Evolutionary conservation across 2,888 invertebrate genomes (phyloP).

Genomic region (Monochamus alternatus): DNA sequence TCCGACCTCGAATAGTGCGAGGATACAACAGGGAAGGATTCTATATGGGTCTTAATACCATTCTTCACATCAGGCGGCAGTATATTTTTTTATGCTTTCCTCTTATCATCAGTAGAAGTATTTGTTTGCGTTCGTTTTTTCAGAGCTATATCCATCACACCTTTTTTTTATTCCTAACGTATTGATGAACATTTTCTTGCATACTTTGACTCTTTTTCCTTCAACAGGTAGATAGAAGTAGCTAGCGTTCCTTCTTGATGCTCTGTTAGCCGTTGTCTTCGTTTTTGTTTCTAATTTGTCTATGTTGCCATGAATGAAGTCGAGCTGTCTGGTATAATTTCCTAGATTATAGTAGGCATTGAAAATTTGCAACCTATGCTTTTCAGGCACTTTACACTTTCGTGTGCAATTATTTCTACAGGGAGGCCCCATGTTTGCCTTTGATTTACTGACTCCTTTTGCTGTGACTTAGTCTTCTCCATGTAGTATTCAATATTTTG

Average conservation of each 20-base stretch:
- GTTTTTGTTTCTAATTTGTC: conserved; percentile 12
- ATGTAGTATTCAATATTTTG: not conserved
- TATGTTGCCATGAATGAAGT: conserved; percentile 25
- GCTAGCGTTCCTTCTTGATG: not conserved
- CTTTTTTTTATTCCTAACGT: conserved; percentile 42
- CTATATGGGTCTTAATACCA: conserved; percentile 37
- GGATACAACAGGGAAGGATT: conserved; percentile 38
- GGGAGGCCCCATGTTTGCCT: not conserved
- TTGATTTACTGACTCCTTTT: not conserved
- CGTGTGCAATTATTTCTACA: not conserved
- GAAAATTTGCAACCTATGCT: not conserved
- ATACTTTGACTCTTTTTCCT: conserved; percentile 36
- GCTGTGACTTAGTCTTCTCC: conserved; percentile 24
- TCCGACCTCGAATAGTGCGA: conserved; percentile 38
- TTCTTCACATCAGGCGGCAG: not conserved
- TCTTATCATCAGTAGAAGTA: conserved; percentile 27
- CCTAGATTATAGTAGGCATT: not conserved
- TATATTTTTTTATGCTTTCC: conserved; percentile 35
- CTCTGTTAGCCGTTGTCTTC: conserved; percentile 10
- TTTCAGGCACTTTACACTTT: not conserved
- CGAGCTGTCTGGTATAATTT: conserved; percentile 6
- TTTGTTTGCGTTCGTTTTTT: conserved; percentile 41
- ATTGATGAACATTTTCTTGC: conserved; percentile 47
- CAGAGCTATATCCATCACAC: conserved; percentile 48
- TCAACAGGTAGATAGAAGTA: too few species aligned